Percentiles rank a stretch among this genome's conserved stretches.
phyloP scores from a whole-genome alignment of 2,888 invertebrate genomes.

The Rugalucina vietnamica region DNA sequence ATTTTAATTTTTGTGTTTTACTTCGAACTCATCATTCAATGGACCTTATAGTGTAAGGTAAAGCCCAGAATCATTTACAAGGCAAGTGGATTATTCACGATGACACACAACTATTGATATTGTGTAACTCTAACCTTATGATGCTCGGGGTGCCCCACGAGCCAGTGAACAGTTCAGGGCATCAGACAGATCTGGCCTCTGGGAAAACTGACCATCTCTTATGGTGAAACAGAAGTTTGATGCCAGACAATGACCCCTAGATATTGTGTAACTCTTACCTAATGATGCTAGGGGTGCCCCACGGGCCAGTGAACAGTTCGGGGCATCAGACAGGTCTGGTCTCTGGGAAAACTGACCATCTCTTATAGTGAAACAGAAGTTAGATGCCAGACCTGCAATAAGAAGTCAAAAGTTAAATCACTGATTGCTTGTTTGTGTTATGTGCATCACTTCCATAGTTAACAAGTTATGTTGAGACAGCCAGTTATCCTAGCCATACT shows the following conservation, averaged over 20 bases:
- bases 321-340: constrained; percentile 81
- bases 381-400: constrained; percentile 79
- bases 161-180: constrained; percentile 81
- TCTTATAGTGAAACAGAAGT: constrained; percentile 79
- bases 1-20: too few species aligned
- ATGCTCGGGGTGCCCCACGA: constrained; percentile 76
- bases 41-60: too few species aligned
- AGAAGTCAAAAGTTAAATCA: too few species aligned
- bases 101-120: too few species aligned
- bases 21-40: too few species aligned
- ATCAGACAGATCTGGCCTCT: constrained; percentile 81
- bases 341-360: constrained; percentile 80
- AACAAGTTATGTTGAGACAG: too few species aligned
- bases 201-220: constrained; percentile 79
- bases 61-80: too few species aligned
- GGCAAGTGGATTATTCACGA: too few species aligned
- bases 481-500: too few species aligned
- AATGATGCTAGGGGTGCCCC: constrained; percentile 77
- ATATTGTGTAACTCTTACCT: constrained; percentile 61
- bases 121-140: constrained; percentile 73
- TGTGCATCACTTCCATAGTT: too few species aligned
- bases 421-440: too few species aligned
- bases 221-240: constrained; percentile 76
- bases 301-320: constrained; percentile 80
- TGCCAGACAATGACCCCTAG: neutral